Base-by-base conservation (phyloP, 2,888 invertebrate genomes). In the Colostygia pectinataria region DNA sequence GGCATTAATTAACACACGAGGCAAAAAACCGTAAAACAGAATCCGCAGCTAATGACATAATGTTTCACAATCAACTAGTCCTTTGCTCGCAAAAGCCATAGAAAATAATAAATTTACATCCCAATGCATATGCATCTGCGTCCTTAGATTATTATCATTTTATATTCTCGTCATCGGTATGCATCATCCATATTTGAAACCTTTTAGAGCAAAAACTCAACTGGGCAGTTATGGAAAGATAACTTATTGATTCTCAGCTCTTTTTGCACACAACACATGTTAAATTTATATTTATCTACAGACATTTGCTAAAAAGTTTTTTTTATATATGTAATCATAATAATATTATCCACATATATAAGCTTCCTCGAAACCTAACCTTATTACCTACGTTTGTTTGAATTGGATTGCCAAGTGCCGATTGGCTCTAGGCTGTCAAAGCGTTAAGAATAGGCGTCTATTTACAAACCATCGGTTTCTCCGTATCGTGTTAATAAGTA, bases 391-490 rank as follows among this genome's bases (percentile, higher is more conserved):
- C 12, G 33, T 42, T 46, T 47, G 55, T 47, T 54, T 44, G 31
- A 32, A 27, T 42, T 32, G 43, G 48, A 53, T 34, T 42, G 50
- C 41, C 37, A 52, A 55, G 55, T 57, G 48, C 55, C 49, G 38
- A 53, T 55, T 46, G 53, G 53, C 44, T 54, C 44, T 54, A 52
- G 56, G 46, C 42, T 40, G 50, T 50, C 39, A 48, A 59, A 60
- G 53, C 41, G 59, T 64, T 63, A 52, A 63, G 64, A 66, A 64
- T 59, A 60, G 60, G 55, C 60, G 52, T 57, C 40, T 74, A 74
- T 78, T 80, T 80, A 80, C 77, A 77, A 78, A 74, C 63, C 57
- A 45, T 54, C 57, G 58, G 53, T 53, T 81, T 75, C 80, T 48
- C 55, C 49, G 80, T 80, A 82, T 56, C 63, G 68, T 68, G 69